Conservation (phyloP, 2,888 invertebrate genomes). For the Schizaphis graminum region DNA sequence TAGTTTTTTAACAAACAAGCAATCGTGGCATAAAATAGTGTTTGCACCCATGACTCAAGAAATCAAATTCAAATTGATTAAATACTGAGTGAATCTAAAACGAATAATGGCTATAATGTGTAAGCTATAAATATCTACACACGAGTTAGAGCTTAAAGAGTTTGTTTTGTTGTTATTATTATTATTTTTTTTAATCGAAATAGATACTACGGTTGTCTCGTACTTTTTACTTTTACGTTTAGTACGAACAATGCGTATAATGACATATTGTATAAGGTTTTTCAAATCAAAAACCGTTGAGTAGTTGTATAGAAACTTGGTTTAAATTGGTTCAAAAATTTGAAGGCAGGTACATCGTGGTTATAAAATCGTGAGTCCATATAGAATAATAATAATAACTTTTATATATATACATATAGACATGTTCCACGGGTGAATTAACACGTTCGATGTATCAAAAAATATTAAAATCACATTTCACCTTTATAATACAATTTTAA, state of each 20-base stretch:
- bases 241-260: background rate
- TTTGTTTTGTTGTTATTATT: background rate
- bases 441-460: background rate
- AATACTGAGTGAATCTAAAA: background rate
- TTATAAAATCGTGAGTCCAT: background rate
- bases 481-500: background rate
- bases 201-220: background rate
- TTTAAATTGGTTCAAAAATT: background rate
- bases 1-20: background rate
- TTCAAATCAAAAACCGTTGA: background rate
- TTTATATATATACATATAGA: background rate
- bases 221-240: background rate
- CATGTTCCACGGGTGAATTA: background rate
- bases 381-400: background rate
- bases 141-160: background rate
- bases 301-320: background rate
- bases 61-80: background rate
- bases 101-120: background rate
- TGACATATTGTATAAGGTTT: background rate
- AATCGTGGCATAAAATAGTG: background rate
- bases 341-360: background rate
- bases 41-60: background rate
- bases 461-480: background rate
- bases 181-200: background rate
- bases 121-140: background rate